These are phyloP conservation scores for Caenorhabditis remanei DNA, from an alignment of 1,140 invertebrate species.

Conservation along the genomic window DNA sequence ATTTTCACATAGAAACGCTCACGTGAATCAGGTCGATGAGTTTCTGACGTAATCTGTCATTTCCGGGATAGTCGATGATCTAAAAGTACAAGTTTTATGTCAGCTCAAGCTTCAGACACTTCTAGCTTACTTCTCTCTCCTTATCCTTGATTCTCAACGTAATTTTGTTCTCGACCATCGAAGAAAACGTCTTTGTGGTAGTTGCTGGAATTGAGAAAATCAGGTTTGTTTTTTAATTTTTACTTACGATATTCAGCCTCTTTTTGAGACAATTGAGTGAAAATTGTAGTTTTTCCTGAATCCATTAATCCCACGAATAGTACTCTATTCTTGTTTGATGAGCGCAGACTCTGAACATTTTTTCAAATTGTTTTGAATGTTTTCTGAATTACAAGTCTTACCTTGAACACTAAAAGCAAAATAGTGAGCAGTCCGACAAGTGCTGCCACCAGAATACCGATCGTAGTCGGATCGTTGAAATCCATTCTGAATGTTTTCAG, in stretches of 20 bases:
- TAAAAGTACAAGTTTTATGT: not conserved
- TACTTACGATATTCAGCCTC: constrained; percentile 42
- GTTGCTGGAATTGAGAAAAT: not conserved
- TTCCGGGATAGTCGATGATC: constrained; percentile 64
- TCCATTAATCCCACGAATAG: constrained; percentile 61
- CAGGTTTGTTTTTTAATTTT: not conserved
- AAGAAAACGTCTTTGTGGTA: constrained; percentile 17
- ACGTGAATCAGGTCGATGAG: constrained; percentile 45
- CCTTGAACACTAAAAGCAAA: constrained; percentile 8
- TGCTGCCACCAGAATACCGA: constrained; percentile 23
- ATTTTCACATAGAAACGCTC: not conserved
- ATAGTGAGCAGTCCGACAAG: constrained; percentile 12
- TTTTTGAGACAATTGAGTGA: constrained; percentile 58
- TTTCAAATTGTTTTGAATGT: not conserved
- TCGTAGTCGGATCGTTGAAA: constrained; percentile 19
- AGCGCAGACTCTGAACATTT: constrained; percentile 1
- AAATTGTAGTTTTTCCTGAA: constrained; percentile 61
- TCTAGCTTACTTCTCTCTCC: not conserved
- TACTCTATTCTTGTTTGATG: constrained; percentile 43
- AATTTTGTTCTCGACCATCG: constrained; percentile 48
- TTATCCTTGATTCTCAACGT: constrained; percentile 57
- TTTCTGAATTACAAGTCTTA: not conserved
- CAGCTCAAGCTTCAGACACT: not conserved
- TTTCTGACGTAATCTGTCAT: constrained; percentile 63
- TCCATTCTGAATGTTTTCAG: not conserved